Conservation (phyloP, 1,140 invertebrate species). For the Ylistrum balloti region DNA sequence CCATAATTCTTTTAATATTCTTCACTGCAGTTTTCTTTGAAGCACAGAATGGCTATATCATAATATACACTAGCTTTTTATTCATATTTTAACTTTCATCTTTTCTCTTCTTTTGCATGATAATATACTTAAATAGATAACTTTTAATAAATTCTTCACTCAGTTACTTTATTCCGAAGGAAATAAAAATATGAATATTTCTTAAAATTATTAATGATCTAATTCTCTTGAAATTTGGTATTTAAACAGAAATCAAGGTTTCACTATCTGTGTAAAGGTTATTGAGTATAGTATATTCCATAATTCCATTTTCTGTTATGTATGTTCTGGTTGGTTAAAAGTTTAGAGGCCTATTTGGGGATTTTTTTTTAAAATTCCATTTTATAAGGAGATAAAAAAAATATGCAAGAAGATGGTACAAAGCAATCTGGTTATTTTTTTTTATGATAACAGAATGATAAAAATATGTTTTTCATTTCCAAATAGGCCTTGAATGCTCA, state of each 20-base stretch:
- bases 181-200: background rate
- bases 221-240: background rate
- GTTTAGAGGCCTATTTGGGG: background rate
- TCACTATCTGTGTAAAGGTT: slow-evolving; percentile 6
- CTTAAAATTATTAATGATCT: background rate
- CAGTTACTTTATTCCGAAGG: too few relatives aligned
- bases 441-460: background rate
- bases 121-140: background rate
- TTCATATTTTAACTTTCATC: too few relatives aligned
- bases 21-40: background rate
- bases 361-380: too few relatives aligned
- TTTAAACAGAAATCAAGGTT: background rate
- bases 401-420: background rate
- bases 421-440: background rate
- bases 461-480: background rate
- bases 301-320: background rate
- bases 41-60: background rate
- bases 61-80: background rate
- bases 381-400: background rate
- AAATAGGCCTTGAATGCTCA: background rate
- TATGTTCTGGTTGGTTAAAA: slow-evolving; percentile 6
- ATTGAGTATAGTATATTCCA: slow-evolving; percentile 26
- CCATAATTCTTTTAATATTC: background rate
- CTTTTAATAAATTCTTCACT: background rate
- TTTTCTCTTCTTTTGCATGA: slow-evolving; percentile 2